phyloP scores from a whole-genome alignment of 2,888 invertebrate genomes.

The Danaus chrysippus region DNA sequence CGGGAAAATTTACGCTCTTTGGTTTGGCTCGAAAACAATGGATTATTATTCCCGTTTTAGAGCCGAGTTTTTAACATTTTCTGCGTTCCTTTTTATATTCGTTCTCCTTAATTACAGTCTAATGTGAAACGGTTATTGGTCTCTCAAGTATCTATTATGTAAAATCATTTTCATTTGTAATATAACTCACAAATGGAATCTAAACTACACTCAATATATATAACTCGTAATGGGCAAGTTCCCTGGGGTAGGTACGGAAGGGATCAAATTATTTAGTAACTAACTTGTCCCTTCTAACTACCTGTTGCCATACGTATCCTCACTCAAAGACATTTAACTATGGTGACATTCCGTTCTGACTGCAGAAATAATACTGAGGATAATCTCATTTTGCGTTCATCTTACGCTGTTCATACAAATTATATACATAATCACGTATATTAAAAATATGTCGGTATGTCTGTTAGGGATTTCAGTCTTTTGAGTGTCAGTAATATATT shows the following conservation, averaged over 20 bases:
- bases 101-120: not conserved
- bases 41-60: slow-evolving; percentile 4
- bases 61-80: slow-evolving; percentile 1
- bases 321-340: not conserved
- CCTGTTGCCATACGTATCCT: not conserved
- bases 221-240: not conserved
- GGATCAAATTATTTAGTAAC: slow-evolving; percentile 1
- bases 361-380: not conserved
- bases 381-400: not conserved
- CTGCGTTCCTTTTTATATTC: not conserved
- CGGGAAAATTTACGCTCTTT: slow-evolving; percentile 27
- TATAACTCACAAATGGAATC: not conserved
- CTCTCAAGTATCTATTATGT: not conserved
- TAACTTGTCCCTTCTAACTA: not conserved
- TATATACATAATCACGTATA: too few species aligned
- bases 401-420: too few species aligned
- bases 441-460: too few species aligned
- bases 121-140: not conserved
- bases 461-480: too few species aligned
- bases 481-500: too few species aligned
- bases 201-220: not conserved
- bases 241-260: not conserved
- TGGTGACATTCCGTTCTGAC: not conserved
- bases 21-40: slow-evolving; percentile 18
- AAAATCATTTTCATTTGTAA: not conserved